A percentile compares a stretch with the other conserved stretches of the same genome.
These are phyloP conservation scores for Anseranas semipalmata DNA, from an alignment of 2,113 vertebrate species.

Conservation along the genomic window DNA sequence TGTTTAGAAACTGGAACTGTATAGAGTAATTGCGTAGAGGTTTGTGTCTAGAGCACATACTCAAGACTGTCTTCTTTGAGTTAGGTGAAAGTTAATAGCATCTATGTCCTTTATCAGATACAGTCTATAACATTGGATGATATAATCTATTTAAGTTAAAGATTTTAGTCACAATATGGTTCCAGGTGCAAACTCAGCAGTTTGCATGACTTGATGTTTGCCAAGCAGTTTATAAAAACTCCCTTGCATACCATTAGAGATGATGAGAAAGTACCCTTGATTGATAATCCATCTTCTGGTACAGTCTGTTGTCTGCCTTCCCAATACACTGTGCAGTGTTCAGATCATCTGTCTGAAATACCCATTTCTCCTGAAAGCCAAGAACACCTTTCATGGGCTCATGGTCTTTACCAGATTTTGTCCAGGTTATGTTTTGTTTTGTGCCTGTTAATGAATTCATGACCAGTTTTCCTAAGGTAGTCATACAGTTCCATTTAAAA, in stretches of 20 bases:
- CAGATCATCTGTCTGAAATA: neutral
- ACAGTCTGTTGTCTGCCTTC: neutral
- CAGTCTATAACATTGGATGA: neutral
- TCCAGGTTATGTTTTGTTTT: neutral
- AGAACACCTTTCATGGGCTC: neutral
- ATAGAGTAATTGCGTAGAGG: accelerated
- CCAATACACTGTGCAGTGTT: no score
- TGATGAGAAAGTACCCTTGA: neutral
- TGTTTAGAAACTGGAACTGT: neutral
- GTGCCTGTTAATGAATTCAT: neutral
- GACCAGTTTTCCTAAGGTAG: neutral
- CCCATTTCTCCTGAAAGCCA: neutral
- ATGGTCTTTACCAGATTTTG: neutral
- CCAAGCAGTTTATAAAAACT: neutral
- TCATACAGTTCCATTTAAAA: neutral
- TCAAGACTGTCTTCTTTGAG: neutral
- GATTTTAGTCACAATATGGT: neutral
- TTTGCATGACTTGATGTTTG: neutral
- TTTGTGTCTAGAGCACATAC: neutral
- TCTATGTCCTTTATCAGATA: neutral
- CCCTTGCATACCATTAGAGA: neutral
- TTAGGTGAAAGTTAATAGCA: neutral
- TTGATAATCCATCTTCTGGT: neutral
- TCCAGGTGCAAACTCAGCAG: neutral
- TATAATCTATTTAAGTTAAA: neutral